Conservation (phyloP, 1,140 invertebrate genomes). For the Drosophila nasuta region DNA sequence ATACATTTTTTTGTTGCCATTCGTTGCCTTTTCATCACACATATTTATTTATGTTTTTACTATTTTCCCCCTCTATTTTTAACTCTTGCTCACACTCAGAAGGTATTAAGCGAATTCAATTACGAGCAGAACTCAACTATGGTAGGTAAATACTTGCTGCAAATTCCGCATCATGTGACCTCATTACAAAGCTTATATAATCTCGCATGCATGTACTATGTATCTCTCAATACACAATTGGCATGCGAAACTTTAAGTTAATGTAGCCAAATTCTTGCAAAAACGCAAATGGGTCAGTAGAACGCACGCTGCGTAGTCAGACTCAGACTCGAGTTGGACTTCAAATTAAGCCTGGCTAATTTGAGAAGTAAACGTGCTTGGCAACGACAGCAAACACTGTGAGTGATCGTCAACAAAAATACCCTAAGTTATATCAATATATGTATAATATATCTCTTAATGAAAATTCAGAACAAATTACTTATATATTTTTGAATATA, state of each 20-base stretch:
- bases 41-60: constrained; percentile 12
- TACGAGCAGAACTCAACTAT: background rate
- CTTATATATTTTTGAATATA: no score
- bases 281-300: constrained; percentile 74
- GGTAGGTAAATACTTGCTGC: constrained; percentile 19
- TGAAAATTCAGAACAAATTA: background rate
- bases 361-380: constrained; percentile 67
- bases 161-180: background rate
- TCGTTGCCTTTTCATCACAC: constrained; percentile 33
- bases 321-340: constrained; percentile 32
- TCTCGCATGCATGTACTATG: background rate
- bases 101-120: background rate
- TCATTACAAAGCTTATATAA: constrained; percentile 7
- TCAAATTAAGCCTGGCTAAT: constrained; percentile 70
- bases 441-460: background rate
- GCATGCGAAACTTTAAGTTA: constrained; percentile 47
- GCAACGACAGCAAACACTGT: background rate
- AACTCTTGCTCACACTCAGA: background rate
- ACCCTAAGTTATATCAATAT: constrained; percentile 21
- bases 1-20: constrained; percentile 33
- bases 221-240: background rate
- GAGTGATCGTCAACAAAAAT: constrained; percentile 10
- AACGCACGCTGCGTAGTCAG: constrained; percentile 48
- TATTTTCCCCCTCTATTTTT: background rate
- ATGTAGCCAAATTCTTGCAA: constrained; percentile 25